Evolutionary conservation across 2,797 vertebrate species (phyloP).

Genomic region (Bovichtus variegatus): DNA sequence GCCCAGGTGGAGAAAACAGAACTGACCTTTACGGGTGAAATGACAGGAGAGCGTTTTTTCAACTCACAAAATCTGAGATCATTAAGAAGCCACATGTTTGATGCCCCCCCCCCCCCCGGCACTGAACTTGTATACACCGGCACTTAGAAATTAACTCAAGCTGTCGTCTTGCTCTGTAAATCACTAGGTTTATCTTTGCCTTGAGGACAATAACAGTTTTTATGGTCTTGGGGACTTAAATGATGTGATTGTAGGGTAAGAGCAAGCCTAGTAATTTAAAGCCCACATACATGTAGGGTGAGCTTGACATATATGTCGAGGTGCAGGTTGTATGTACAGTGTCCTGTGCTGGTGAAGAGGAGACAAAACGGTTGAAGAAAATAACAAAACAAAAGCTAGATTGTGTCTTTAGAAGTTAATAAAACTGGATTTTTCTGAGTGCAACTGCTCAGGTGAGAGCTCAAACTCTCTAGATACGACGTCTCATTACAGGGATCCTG

Average conservation of each 20-base stretch:
- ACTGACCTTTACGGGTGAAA: constrained; percentile 7
- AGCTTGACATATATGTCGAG: constrained; percentile 35
- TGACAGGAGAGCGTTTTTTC: constrained; percentile 29
- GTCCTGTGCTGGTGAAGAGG: neutral
- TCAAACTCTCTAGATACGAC: neutral
- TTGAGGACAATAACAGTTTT: constrained; percentile 63
- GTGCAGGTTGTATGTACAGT: constrained; percentile 6
- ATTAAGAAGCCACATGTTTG: constrained; percentile 35
- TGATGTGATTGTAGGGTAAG: constrained; percentile 44
- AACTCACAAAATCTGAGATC: constrained; percentile 38
- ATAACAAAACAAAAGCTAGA: neutral
- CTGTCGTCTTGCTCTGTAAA: constrained; percentile 60
- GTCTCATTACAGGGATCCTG: neutral
- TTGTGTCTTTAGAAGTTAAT: neutral
- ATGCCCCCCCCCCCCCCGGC: constrained; percentile 17
- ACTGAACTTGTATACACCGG: constrained; percentile 21
- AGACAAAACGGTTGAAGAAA: neutral
- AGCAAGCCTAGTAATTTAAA: constrained; percentile 56
- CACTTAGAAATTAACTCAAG: constrained; percentile 40
- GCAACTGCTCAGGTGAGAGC: neutral
- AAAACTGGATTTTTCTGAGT: neutral
- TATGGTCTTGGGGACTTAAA: constrained; percentile 50
- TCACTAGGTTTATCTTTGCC: constrained; percentile 60
- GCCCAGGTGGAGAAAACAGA: constrained; percentile 34
- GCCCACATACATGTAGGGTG: constrained; percentile 21